phyloP scores from a whole-genome alignment of 2,888 invertebrate genomes.

The Nymphalis urticae region DNA sequence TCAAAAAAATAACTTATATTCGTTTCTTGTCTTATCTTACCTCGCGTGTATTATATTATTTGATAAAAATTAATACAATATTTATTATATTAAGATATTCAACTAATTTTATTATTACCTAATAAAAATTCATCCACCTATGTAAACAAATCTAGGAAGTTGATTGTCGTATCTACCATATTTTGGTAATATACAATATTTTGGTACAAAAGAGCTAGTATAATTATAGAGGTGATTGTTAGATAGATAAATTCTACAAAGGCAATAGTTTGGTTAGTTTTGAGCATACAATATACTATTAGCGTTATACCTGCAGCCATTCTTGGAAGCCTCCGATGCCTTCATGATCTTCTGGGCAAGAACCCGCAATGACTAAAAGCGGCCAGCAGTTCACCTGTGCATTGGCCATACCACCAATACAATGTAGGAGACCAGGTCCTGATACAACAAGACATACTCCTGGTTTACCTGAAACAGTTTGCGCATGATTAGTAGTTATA shows the following conservation, averaged over 20 bases:
- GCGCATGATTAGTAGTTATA: background rate
- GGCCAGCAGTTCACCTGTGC: slow-evolving; percentile 99
- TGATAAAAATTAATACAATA: background rate
- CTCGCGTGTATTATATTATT: background rate
- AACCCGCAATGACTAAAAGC: slow-evolving; percentile 94
- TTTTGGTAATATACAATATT: too few relatives aligned
- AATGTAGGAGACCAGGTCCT: slow-evolving; percentile 96
- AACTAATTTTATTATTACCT: too few relatives aligned
- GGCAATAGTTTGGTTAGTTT: too few relatives aligned
- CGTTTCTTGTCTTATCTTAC: slow-evolving; percentile 4
- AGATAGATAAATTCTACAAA: too few relatives aligned
- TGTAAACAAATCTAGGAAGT: too few relatives aligned
- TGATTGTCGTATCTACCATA: too few relatives aligned
- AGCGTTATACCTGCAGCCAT: slow-evolving; percentile 86
- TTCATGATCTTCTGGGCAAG: slow-evolving; percentile 95
- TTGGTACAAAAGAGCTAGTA: too few relatives aligned
- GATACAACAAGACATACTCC: slow-evolving; percentile 96
- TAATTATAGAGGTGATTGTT: too few relatives aligned
- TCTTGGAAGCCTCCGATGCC: slow-evolving; percentile 98
- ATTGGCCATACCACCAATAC: slow-evolving; percentile 97
- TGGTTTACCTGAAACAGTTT: slow-evolving; percentile 83
- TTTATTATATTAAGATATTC: background rate
- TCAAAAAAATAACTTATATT: background rate
- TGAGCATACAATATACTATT: too few relatives aligned
- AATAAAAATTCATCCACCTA: too few relatives aligned